A percentile compares a stretch with the other conserved stretches of the same genome.
Conservation (phyloP, 2,888 invertebrate species). For the Drosophila leonis region DNA sequence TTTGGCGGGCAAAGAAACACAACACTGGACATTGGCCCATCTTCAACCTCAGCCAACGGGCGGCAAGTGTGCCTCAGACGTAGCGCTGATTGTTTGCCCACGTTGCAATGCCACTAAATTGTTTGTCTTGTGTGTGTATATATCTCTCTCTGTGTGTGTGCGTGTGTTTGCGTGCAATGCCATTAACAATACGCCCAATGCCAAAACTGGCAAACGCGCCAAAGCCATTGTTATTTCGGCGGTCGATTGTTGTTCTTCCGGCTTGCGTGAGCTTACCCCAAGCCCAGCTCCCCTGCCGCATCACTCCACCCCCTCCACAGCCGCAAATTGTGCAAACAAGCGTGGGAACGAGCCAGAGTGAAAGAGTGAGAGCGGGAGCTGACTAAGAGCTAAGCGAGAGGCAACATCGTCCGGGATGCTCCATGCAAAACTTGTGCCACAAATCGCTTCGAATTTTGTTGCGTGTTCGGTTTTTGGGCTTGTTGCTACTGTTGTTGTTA, state of each 20-base stretch:
- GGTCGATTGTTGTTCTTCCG: constrained; percentile 81
- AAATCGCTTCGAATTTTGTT: constrained; percentile 83
- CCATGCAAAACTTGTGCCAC: constrained; percentile 71
- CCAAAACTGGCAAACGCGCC: constrained; percentile 78
- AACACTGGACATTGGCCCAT: constrained; percentile 20
- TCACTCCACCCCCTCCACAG: constrained; percentile 14
- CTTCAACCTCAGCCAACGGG: constrained; percentile 31
- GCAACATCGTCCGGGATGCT: constrained; percentile 44
- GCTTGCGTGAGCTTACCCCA: constrained; percentile 78
- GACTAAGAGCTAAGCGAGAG: constrained; percentile 9
- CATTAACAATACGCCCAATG: constrained; percentile 81
- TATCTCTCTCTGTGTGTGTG: constrained; percentile 7
- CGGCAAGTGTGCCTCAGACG: constrained; percentile 23
- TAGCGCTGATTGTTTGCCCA: constrained; percentile 73
- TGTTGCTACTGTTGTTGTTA: constrained; percentile 1
- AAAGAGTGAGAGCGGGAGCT: constrained; percentile 3
- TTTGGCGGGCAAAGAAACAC: constrained; percentile 30
- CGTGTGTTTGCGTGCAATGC: constrained; percentile 64
- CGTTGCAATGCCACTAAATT: constrained; percentile 78
- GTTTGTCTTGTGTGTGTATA: constrained; percentile 58
- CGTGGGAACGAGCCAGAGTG: constrained; percentile 51
- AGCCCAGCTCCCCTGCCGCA: constrained; percentile 8
- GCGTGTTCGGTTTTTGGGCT: constrained; percentile 67
- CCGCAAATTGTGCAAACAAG: constrained; percentile 79
- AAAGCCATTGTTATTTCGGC: constrained; percentile 81